A percentile compares a stretch with the other conserved stretches of the same genome.
Evolutionary conservation across 1,140 invertebrate species (phyloP).

Genomic region (Aporrectodea caliginosa): DNA sequence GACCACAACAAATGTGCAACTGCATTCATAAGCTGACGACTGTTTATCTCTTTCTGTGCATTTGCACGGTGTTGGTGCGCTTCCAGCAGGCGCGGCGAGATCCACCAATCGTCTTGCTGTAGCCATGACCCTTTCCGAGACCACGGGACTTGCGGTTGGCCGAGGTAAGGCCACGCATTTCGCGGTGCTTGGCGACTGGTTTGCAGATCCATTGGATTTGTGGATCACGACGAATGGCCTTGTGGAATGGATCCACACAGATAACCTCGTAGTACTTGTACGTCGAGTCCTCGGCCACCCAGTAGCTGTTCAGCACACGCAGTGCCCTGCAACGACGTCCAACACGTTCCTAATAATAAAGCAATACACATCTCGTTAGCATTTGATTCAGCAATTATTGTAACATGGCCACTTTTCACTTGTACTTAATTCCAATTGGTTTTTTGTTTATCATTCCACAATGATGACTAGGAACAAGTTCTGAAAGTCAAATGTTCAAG

Average conservation of each 20-base stretch:
- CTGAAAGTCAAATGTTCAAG: no score
- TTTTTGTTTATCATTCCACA: no score
- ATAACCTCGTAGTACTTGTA: constrained; percentile 97
- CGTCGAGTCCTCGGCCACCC: constrained; percentile 97
- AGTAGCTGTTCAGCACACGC: constrained; percentile 95
- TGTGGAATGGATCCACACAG: constrained; percentile 88
- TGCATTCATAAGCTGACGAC: no score
- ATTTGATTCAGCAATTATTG: no score
- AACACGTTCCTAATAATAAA: constrained; percentile 91
- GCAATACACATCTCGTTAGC: no score
- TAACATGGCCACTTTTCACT: no score
- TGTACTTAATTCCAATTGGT: no score
- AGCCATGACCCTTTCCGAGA: constrained; percentile 92
- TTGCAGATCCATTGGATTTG: constrained; percentile 98
- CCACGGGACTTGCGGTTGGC: constrained; percentile 92
- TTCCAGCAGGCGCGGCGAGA: constrained; percentile 89
- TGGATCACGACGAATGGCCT: constrained; percentile 89
- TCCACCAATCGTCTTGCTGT: constrained; percentile 92
- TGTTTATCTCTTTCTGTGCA: constrained; percentile 89
- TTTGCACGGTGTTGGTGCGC: constrained; percentile 83
- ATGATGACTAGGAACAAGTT: no score
- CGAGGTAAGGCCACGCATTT: constrained; percentile 94
- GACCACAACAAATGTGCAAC: no score
- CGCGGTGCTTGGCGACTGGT: constrained; percentile 95
- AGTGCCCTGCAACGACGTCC: constrained; percentile 81